These are phyloP conservation scores for Xerus inauris DNA, from an alignment of 2,113 vertebrate species.

Conservation along the genomic window DNA sequence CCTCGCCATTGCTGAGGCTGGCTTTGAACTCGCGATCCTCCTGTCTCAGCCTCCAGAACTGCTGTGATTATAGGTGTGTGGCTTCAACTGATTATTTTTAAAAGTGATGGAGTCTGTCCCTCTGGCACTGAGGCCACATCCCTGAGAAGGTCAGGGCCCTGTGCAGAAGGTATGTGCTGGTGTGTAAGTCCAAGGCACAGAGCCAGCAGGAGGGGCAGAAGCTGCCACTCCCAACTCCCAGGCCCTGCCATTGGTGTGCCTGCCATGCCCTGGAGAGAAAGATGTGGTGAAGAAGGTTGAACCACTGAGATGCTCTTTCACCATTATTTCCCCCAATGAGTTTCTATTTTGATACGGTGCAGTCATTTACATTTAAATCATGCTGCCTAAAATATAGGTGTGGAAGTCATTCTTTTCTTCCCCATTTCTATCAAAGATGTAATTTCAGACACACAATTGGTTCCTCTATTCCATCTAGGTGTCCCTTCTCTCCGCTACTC, in stretches of 20 bases:
- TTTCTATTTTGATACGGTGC: slow-evolving; percentile 69
- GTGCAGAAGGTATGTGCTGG: rapidly evolving
- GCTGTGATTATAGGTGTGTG: too few species aligned
- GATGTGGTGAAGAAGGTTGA: slow-evolving; percentile 39
- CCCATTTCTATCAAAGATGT: slow-evolving; percentile 48
- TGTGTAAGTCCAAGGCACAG: background rate
- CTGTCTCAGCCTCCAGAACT: too few species aligned
- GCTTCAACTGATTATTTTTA: background rate
- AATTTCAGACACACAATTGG: slow-evolving; percentile 70
- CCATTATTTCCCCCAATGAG: slow-evolving; percentile 66
- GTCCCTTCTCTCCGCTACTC: slow-evolving; percentile 68
- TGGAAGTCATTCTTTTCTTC: background rate
- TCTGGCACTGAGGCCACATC: background rate
- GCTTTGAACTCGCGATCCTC: too few species aligned
- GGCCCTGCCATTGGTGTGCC: slow-evolving; percentile 16
- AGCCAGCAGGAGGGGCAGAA: too few species aligned
- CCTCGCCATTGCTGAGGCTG: too few species aligned
- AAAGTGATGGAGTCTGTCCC: background rate
- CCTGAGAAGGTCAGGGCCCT: background rate
- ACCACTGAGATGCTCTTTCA: slow-evolving; percentile 71
- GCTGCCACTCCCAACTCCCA: too few species aligned
- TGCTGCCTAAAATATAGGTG: slow-evolving; percentile 76
- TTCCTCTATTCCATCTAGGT: slow-evolving; percentile 51
- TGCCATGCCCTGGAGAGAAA: slow-evolving; percentile 53
- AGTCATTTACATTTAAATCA: slow-evolving; percentile 84